Percentiles rank a stretch among this genome's conserved stretches.
Conservation (phyloP, 2,113 vertebrate genomes). For the Istiophorus platypterus region DNA sequence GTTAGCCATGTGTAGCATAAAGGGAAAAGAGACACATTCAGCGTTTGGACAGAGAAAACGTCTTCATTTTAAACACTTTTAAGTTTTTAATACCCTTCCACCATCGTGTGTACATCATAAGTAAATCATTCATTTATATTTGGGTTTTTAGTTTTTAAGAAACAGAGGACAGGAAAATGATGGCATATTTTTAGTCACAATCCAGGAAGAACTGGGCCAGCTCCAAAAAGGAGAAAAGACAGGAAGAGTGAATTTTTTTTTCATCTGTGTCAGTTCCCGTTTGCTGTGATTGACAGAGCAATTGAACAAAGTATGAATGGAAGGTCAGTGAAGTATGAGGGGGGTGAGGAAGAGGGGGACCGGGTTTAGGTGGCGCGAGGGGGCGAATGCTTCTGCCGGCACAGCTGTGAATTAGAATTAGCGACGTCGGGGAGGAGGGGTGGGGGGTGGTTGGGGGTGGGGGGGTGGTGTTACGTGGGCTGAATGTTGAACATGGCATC, state of each 20-base stretch:
- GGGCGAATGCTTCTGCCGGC: slow-evolving; percentile 21
- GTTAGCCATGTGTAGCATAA: too few relatives aligned
- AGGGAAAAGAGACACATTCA: not conserved
- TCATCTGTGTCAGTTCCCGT: not conserved
- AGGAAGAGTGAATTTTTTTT: slow-evolving; percentile 12
- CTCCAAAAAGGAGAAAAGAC: not conserved
- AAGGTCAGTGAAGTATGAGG: not conserved
- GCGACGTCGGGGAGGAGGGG: slow-evolving; percentile 25
- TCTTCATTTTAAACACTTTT: not conserved
- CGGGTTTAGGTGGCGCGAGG: slow-evolving; percentile 15
- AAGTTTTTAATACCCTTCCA: not conserved
- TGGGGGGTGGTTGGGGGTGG: too few relatives aligned
- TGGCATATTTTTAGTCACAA: not conserved
- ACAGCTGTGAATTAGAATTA: slow-evolving; percentile 62
- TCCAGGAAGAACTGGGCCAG: not conserved
- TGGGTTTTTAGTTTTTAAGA: not conserved
- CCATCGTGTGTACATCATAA: not conserved
- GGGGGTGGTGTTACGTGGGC: slow-evolving; percentile 29
- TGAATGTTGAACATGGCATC: slow-evolving; percentile 42
- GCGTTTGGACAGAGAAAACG: not conserved
- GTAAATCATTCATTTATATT: not conserved
- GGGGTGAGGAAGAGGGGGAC: not conserved
- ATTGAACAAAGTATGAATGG: not conserved
- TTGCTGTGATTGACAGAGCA: not conserved
- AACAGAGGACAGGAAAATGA: not conserved